Conservation (phyloP, 2,888 invertebrate species). For the Dioctria rufipes region DNA sequence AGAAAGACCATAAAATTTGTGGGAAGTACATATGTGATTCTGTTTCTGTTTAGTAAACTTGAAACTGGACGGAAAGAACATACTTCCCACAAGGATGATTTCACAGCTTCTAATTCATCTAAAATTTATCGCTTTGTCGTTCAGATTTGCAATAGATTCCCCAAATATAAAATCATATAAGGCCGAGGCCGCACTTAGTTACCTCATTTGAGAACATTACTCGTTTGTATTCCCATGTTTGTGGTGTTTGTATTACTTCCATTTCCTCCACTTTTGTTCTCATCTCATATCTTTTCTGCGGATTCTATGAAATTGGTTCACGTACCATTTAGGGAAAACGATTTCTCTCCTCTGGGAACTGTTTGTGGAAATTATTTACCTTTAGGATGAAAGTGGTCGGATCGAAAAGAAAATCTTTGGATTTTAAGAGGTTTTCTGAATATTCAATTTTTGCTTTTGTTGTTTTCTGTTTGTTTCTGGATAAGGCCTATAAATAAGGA, state of each 20-base stretch:
- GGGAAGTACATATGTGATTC: conserved; percentile 1
- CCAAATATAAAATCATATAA: conserved; percentile 4
- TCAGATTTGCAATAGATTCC: conserved; percentile 7
- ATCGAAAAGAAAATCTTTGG: conserved; percentile 22
- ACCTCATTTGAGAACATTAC: conserved; percentile 34
- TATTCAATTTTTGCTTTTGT: not conserved
- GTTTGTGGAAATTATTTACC: conserved; percentile 40
- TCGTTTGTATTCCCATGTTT: not conserved
- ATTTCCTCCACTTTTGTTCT: conserved; percentile 9
- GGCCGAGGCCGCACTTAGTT: conserved; percentile 15
- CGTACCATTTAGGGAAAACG: conserved; percentile 48
- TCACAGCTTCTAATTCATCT: not conserved
- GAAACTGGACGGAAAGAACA: not conserved
- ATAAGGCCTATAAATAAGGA: not conserved
- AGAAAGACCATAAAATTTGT: not conserved
- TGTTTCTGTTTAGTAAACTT: not conserved
- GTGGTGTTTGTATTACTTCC: not conserved
- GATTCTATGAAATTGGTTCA: conserved; percentile 24
- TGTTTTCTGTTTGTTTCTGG: not conserved
- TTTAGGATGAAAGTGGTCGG: conserved; percentile 17
- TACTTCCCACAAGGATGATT: not conserved
- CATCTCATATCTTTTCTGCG: not conserved
- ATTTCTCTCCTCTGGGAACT: conserved; percentile 43
- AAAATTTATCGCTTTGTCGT: not conserved
- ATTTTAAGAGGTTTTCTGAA: conserved; percentile 27